Evolutionary conservation across 2,888 invertebrate species (phyloP), one percentile per base, ranked within the genome.

Genomic region (Synanthedon tipuliformis): DNA sequence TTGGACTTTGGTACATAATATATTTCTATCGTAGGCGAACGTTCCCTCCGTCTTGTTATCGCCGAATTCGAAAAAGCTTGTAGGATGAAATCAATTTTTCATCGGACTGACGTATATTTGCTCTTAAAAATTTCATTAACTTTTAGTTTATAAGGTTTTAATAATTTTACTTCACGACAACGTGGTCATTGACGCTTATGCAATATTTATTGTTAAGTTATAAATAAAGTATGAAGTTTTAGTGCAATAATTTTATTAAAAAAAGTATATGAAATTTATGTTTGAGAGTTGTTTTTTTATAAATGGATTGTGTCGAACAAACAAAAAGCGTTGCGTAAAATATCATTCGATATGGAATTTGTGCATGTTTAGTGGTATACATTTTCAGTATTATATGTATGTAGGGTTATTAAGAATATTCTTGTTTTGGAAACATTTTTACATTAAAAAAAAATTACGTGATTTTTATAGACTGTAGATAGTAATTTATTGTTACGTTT

Each of bases 151-250:
- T 81, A 82, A 78, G 80, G 80, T 70, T 78, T 81, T 64, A 73
- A 69, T 75, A 74, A 77, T 76, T 75, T 81, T 76, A 78, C 68
- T 77, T 77, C 71, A 78, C 70, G 65, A 71, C 54, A 72, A 77
- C 69, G 77, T 81, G 76, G 79, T 78, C 65, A 54, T 65, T 79
- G 79, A 82, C 78, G 84, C 81, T 81, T 81, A 81, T 73, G 81
- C 81, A 84, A 85, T 86, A 85, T 86, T 85, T 85, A 86, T 86
- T 84, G 76, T 78, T 86, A 82, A 86, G 82, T 84, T 85, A 81
- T 80, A 65, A 66, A 50, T 41, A 34, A 53, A 60, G 66, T 78
- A 75, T 77, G 69, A 81, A 75, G 75, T 65, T 82, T 79, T 80
- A 85, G 86, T 86, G 86, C 86, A 87, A 86, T 86, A 85, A 83